Conservation (phyloP, 2,888 invertebrate species). For the Drosophila setosimentum region DNA sequence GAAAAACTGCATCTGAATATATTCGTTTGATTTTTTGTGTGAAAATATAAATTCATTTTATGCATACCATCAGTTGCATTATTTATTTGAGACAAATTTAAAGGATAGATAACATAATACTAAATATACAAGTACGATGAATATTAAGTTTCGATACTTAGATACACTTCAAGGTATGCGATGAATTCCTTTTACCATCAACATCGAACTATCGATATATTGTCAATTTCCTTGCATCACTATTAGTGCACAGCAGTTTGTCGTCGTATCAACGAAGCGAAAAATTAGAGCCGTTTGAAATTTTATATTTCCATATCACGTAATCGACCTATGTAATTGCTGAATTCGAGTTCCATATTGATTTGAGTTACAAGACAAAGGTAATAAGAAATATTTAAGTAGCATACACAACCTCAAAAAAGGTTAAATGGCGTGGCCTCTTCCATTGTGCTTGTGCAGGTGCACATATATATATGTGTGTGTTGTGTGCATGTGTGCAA, state of each 20-base stretch:
- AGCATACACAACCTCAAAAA: conserved; percentile 67
- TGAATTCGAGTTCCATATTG: conserved; percentile 25
- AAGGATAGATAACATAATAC: neutral
- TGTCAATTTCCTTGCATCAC: conserved; percentile 34
- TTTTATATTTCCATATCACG: conserved; percentile 18
- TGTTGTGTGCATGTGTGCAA: conserved; percentile 26
- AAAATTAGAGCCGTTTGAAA: conserved; percentile 35
- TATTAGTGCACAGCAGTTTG: conserved; percentile 51
- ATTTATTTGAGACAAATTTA: neutral
- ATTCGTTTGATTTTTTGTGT: neutral
- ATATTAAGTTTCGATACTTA: neutral
- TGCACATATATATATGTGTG: conserved; percentile 17
- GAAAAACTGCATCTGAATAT: neutral
- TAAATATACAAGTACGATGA: neutral
- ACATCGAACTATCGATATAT: conserved; percentile 12
- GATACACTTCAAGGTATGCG: neutral
- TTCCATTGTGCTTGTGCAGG: conserved; percentile 28
- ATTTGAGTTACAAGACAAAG: conserved; percentile 30
- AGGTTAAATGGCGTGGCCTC: conserved; percentile 66
- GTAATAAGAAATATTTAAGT: conserved; percentile 22
- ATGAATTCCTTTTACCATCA: conserved; percentile 17
- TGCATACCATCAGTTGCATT: neutral
- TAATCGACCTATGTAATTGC: conserved; percentile 27
- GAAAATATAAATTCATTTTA: neutral
- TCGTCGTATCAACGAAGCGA: conserved; percentile 40